These are phyloP conservation scores for Gastrophryne carolinensis DNA, from an alignment of 2,797 vertebrate genomes.

Conservation along the genomic window DNA sequence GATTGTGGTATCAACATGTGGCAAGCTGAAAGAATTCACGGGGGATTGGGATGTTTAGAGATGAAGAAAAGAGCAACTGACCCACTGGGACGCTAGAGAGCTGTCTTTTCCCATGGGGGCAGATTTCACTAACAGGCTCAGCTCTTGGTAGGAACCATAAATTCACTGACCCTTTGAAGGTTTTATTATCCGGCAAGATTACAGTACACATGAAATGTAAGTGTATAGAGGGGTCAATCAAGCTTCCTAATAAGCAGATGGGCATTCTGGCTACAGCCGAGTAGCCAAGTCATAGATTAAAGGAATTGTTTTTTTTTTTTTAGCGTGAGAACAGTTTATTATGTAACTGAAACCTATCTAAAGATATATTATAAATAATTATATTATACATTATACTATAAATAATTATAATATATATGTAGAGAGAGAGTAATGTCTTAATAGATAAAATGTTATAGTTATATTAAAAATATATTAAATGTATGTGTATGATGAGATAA, in stretches of 20 bases:
- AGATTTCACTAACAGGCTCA: constrained; percentile 13
- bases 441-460: no score
- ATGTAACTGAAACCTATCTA: no score
- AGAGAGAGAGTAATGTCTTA: no score
- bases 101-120: constrained; percentile 27
- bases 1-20: constrained; percentile 33
- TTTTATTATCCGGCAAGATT: constrained; percentile 39
- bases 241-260: constrained; percentile 26
- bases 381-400: background rate
- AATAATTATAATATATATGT: background rate
- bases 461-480: no score
- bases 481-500: no score
- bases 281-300: background rate
- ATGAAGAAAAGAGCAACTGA: constrained; percentile 44
- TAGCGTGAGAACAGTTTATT: background rate
- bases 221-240: constrained; percentile 39
- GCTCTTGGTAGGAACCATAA: constrained; percentile 38
- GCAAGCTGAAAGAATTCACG: constrained; percentile 30
- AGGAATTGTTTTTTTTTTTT: background rate
- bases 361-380: no score
- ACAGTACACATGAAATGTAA: constrained; percentile 39
- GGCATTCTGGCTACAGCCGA: background rate
- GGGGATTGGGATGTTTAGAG: constrained; percentile 34
- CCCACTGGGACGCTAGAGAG: constrained; percentile 36
- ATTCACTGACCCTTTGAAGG: constrained; percentile 29